A percentile compares a stretch with the other conserved stretches of the same genome.
These are phyloP conservation scores for Sylvilagus floridanus DNA, from an alignment of 2,797 vertebrate species.

Conservation along the genomic window DNA sequence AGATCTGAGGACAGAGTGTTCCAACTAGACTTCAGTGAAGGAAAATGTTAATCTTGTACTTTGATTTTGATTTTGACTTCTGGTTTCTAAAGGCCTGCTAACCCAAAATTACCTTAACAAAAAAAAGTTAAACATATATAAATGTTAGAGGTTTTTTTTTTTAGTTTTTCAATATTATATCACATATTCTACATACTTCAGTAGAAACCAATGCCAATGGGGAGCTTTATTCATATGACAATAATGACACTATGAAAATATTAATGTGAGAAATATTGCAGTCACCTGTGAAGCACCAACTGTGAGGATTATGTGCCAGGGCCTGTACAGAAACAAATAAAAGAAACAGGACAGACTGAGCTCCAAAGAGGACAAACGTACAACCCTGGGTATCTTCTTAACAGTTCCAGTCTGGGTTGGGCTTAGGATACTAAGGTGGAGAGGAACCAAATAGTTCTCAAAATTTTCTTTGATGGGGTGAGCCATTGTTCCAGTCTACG, in stretches of 20 bases:
- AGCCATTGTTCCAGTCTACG: background rate
- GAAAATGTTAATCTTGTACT: background rate
- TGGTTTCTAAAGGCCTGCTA: conserved; percentile 32
- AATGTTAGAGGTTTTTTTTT: background rate
- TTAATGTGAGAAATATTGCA: background rate
- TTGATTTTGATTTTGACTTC: background rate
- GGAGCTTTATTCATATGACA: background rate
- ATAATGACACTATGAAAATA: background rate
- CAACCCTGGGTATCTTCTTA: background rate
- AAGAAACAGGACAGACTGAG: background rate
- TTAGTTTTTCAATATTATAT: background rate
- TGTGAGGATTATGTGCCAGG: background rate
- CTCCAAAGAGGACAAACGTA: background rate
- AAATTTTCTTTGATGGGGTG: background rate
- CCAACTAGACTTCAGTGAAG: background rate
- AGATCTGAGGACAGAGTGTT: background rate
- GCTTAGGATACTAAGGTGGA: background rate
- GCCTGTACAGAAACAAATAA: background rate
- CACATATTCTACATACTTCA: conserved; percentile 3
- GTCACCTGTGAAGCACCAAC: background rate
- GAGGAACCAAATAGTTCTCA: background rate
- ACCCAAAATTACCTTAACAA: conserved; percentile 1
- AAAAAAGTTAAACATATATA: background rate
- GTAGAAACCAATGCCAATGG: background rate
- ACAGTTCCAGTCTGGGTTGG: background rate